A percentile compares a stretch with the other conserved stretches of the same genome.
Conservation (phyloP, 2,113 vertebrate genomes). For the Muntiacus muntjak region DNA sequence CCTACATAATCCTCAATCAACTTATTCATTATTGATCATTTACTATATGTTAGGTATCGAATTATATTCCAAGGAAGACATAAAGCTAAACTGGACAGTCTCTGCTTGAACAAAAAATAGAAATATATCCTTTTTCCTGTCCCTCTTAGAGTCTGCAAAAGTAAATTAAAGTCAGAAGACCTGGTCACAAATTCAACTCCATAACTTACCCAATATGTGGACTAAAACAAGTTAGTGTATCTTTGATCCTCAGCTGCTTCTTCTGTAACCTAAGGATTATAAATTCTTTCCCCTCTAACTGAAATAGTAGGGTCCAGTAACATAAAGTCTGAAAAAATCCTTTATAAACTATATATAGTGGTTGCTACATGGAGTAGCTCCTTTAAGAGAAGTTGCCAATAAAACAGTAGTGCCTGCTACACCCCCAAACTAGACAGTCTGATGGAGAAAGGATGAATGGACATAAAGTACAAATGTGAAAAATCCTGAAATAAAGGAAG, state of each 20-base stretch:
- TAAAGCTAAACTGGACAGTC: not conserved
- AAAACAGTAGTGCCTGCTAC: not conserved
- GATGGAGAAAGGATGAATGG: conserved; percentile 1
- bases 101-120: not conserved
- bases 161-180: not conserved
- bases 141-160: not conserved
- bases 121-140: not conserved
- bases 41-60: not conserved
- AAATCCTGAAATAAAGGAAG: not conserved
- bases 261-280: conserved; percentile 25
- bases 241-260: not conserved
- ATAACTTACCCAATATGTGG: not conserved
- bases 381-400: not conserved
- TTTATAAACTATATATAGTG: not conserved
- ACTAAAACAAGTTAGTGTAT: not conserved
- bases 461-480: not conserved
- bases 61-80: not conserved
- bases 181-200: not conserved
- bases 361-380: not conserved
- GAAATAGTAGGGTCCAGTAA: not conserved
- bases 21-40: not conserved
- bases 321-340: conserved; percentile 1
- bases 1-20: not conserved
- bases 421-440: not conserved
- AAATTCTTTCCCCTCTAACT: conserved; percentile 10